Evolutionary conservation across 2,797 vertebrate species (phyloP).

Genomic region (Otolemur crassicaudatus): DNA sequence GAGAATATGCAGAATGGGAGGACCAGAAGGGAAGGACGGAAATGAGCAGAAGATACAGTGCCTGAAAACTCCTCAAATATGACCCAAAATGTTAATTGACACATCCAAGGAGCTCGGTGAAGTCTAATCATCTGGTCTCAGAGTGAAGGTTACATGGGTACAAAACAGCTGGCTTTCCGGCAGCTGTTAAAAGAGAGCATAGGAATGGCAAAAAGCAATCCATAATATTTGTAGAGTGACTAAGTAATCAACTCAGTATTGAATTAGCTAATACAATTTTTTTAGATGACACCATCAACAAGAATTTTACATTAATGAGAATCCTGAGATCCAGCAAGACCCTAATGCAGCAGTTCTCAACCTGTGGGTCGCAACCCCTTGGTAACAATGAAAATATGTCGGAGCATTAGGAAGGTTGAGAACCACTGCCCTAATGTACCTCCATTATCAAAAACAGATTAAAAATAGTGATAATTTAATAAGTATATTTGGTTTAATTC

Average conservation of each 20-base stretch:
- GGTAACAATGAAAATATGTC: no score
- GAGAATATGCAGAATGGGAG: neutral
- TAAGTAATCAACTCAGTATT: neutral
- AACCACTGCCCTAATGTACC: neutral
- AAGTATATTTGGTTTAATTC: conserved; percentile 13
- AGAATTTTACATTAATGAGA: neutral
- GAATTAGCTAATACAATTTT: neutral
- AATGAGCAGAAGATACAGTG: neutral
- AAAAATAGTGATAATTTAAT: conserved; percentile 6
- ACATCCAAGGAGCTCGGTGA: neutral
- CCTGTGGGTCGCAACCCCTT: no score
- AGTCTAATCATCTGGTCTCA: neutral
- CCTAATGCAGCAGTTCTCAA: neutral
- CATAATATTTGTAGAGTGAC: neutral
- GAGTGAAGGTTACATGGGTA: neutral
- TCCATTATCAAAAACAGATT: neutral
- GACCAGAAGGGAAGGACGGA: neutral
- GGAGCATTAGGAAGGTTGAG: no score
- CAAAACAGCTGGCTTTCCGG: neutral
- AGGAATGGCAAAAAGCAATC: neutral
- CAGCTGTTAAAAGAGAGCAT: neutral
- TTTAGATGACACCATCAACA: neutral
- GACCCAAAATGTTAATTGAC: neutral
- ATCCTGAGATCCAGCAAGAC: neutral
- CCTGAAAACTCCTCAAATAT: neutral